These are phyloP conservation scores for Lordiphosa fenestrarum DNA, from an alignment of 2,888 invertebrate species.

Conservation along the genomic window DNA sequence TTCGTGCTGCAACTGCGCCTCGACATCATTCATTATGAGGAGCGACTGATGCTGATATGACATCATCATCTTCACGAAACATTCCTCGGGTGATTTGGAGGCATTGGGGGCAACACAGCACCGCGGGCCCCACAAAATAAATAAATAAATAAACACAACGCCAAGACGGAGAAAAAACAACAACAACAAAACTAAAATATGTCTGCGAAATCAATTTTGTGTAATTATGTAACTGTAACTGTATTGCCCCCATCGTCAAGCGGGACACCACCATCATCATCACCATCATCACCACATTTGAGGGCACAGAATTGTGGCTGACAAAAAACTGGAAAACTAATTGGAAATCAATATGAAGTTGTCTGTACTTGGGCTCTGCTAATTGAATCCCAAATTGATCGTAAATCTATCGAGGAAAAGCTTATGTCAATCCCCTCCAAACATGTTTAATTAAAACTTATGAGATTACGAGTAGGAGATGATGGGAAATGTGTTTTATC, in stretches of 20 bases:
- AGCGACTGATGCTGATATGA: not conserved
- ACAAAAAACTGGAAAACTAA: too few relatives aligned
- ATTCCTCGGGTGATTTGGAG: slow-evolving; percentile 18
- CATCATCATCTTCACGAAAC: slow-evolving; percentile 33
- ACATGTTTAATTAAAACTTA: slow-evolving; percentile 48
- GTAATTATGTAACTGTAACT: slow-evolving; percentile 70
- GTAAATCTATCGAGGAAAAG: slow-evolving; percentile 3
- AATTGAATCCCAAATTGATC: slow-evolving; percentile 19
- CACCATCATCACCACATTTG: too few relatives aligned
- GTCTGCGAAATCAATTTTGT: slow-evolving; percentile 59
- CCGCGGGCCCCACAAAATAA: slow-evolving; percentile 39
- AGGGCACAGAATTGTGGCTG: too few relatives aligned
- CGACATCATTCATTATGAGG: slow-evolving; percentile 9
- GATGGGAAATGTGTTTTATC: not conserved
- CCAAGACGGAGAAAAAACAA: too few relatives aligned
- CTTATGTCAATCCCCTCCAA: slow-evolving; percentile 7
- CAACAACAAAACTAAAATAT: not conserved
- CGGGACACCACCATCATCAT: not conserved
- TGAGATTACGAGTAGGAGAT: slow-evolving; percentile 19
- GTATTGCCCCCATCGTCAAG: slow-evolving; percentile 9
- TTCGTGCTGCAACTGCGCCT: slow-evolving; percentile 50
- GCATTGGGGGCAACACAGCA: slow-evolving; percentile 54
- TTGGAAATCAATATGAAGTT: too few relatives aligned
- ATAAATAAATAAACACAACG: too few relatives aligned
- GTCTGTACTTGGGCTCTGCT: too few relatives aligned